phyloP scores from a whole-genome alignment of 1,140 invertebrate genomes.

The Homarus americanus region DNA sequence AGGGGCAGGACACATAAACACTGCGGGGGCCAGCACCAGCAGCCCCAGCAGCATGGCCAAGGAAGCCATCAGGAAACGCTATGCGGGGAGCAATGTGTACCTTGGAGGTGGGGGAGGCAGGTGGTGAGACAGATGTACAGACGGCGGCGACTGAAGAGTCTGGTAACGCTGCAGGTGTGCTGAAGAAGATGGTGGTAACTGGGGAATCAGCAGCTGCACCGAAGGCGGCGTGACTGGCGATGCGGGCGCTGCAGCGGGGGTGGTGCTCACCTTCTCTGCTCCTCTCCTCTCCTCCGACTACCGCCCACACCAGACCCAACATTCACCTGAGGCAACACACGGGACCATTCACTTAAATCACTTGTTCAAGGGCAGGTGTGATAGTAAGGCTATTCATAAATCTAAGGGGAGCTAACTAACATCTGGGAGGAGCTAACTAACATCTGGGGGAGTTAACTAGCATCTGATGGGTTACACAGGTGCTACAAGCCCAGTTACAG shows the following conservation, averaged over 20 bases:
- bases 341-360: neutral
- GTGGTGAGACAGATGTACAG: neutral
- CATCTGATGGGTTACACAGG: no score
- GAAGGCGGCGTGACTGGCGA: neutral
- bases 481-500: no score
- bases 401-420: no score
- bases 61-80: neutral
- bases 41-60: neutral
- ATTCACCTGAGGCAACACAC: slow-evolving; percentile 22
- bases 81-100: neutral
- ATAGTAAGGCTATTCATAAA: no score
- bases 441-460: no score
- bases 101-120: neutral
- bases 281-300: slow-evolving; percentile 44
- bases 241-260: neutral
- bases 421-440: no score
- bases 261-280: slow-evolving; percentile 24
- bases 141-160: neutral
- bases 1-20: slow-evolving; percentile 4
- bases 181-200: neutral
- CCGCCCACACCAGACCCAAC: slow-evolving; percentile 11
- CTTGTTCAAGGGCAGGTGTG: no score
- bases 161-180: neutral
- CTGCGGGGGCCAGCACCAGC: neutral
- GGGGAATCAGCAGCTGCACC: neutral